These are phyloP conservation scores for Aphidius colemani DNA, from an alignment of 2,888 invertebrate genomes.

Conservation along the genomic window DNA sequence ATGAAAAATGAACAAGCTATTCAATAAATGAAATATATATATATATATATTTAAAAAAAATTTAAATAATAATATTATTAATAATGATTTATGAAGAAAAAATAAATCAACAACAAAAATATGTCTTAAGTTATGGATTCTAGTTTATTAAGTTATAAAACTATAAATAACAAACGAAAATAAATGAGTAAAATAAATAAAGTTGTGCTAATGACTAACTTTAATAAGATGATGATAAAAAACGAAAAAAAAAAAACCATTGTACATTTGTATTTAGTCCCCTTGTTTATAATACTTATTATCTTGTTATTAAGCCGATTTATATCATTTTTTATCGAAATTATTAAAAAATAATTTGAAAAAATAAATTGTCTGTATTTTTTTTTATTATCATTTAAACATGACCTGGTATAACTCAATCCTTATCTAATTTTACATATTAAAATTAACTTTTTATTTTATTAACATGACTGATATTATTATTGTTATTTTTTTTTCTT, in stretches of 20 bases:
- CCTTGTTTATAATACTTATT: slow-evolving; percentile 61
- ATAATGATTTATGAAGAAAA: slow-evolving; percentile 38
- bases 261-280: slow-evolving; percentile 61
- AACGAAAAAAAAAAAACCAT: slow-evolving; percentile 38
- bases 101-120: slow-evolving; percentile 38
- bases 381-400: slow-evolving; percentile 14
- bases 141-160: slow-evolving; percentile 53
- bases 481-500: no score
- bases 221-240: slow-evolving; percentile 38
- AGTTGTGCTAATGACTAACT: slow-evolving; percentile 57
- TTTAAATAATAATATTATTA: slow-evolving; percentile 32
- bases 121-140: slow-evolving; percentile 53
- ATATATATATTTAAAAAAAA: slow-evolving; percentile 25
- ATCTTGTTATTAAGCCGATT: slow-evolving; percentile 61
- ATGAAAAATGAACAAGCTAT: slow-evolving; percentile 14
- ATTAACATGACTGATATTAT: no score
- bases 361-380: slow-evolving; percentile 42
- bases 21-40: slow-evolving; percentile 18
- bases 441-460: no score
- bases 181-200: slow-evolving; percentile 45
- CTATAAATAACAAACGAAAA: slow-evolving; percentile 34
- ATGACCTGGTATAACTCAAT: no score
- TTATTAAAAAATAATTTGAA: slow-evolving; percentile 61
- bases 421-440: no score
- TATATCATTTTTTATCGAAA: slow-evolving; percentile 61